Evolutionary conservation across 2,888 invertebrate species (phyloP).

Genomic region (Cataglyphis rosenhaueri): DNA sequence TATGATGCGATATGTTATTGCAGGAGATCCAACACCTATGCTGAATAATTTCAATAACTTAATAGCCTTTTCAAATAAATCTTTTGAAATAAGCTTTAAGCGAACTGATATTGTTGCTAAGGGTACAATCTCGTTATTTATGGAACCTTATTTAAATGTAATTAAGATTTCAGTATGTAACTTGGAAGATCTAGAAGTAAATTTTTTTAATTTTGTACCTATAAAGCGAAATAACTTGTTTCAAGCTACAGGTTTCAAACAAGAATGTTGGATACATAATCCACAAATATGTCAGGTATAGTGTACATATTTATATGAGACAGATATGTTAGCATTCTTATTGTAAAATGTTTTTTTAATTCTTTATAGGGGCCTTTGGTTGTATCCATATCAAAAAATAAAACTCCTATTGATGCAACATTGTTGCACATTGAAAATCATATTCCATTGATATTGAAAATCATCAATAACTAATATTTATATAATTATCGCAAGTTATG

Average conservation of each 20-base stretch:
- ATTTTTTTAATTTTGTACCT: conserved; percentile 76
- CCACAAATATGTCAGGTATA: conserved; percentile 74
- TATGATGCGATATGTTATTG: conserved; percentile 12
- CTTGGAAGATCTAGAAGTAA: conserved; percentile 69
- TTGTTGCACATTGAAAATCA: conserved; percentile 72
- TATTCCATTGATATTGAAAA: conserved; percentile 73
- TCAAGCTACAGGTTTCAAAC: conserved; percentile 63
- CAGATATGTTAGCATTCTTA: conserved; percentile 6
- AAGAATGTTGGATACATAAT: conserved; percentile 78
- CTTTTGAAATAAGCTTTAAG: conserved; percentile 72
- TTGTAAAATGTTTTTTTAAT: conserved; percentile 22
- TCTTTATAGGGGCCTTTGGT: conserved; percentile 76
- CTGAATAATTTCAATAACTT: conserved; percentile 70
- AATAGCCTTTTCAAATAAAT: conserved; percentile 68
- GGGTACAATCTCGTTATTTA: conserved; percentile 70
- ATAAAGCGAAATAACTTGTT: conserved; percentile 75
- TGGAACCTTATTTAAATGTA: conserved; percentile 78
- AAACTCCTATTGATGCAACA: conserved; percentile 70
- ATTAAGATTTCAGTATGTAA: conserved; percentile 70
- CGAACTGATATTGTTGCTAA: conserved; percentile 67
- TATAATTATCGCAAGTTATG: neutral
- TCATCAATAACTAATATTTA: conserved; percentile 55
- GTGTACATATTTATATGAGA: neutral
- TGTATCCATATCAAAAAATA: conserved; percentile 74
- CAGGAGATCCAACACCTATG: conserved; percentile 65